Evolutionary conservation across 1,140 invertebrate species (phyloP), one percentile per base, ranked within the genome.

Genomic region (Prorops nasuta): DNA sequence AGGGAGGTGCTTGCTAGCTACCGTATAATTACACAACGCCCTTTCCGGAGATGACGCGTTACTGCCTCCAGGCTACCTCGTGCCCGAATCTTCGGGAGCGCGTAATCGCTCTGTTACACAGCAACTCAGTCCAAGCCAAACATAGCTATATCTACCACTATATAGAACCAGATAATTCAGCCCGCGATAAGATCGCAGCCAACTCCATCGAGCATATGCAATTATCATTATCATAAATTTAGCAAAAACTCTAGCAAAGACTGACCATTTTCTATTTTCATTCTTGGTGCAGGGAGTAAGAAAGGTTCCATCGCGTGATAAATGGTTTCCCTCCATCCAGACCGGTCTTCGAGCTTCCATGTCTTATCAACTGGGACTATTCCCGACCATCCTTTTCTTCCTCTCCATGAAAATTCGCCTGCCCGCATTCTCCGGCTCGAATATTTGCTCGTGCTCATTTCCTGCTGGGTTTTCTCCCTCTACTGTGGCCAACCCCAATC

Each of bases 1-100:
- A 68, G 59, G 63, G 53, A 57, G 48, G 49, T 49, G 59, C 53
- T 54, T 51, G 46, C 64, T 60, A 66, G 71, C 74, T 76, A 76
- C 73, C 67, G 69, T 77, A 75, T 76, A 77, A 77, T 77, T 76
- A 77, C 69, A 60, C 63, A 58, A 55, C 59, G 58, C 66, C 60
- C 63, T 57, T 52, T 56, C 44, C 46, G 47, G 61, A 61, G 57
- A 67, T 62, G 54, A 65, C 58, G 58, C 60, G 56, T 65, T 62
- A 63, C 67, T 60, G 60, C 56, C 63, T 37, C 39, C 41, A 50
- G 51, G 58, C 59, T 66, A 69, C 63, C 63, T 68, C 56, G 56
- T 58, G 51, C 49, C 60, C 46, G 66, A 71, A 69, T 66, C 60
- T 60, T 57, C 43, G 22, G 57, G 55, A 58, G 47, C 60, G 49